phyloP scores from a whole-genome alignment of 2,113 vertebrate species.

The Daubentonia madagascariensis region DNA sequence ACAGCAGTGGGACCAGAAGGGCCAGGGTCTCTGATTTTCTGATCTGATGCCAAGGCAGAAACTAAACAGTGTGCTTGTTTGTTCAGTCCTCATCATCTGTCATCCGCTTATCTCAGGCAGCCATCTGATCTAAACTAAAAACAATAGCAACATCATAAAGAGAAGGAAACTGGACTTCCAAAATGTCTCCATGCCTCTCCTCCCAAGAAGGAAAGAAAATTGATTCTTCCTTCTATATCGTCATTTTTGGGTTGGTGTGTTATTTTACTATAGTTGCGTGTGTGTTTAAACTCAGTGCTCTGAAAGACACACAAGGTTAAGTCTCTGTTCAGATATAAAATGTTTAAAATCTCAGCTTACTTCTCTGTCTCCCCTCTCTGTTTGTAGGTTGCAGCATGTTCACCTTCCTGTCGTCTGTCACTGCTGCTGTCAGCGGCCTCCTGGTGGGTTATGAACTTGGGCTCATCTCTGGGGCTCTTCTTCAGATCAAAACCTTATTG shows the following conservation, averaged over 20 bases:
- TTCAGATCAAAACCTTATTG: conserved; percentile 90
- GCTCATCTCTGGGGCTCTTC: conserved; percentile 94
- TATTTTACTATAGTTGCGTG: background rate
- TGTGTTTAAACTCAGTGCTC: background rate
- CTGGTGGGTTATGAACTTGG: conserved; percentile 95
- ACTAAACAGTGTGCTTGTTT: background rate
- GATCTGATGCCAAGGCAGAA: background rate
- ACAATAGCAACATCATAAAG: background rate
- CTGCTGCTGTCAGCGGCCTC: conserved; percentile 93
- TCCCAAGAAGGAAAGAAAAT: background rate
- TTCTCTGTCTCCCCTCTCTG: conserved; percentile 50
- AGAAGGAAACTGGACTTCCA: background rate
- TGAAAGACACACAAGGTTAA: background rate
- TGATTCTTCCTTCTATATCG: background rate
- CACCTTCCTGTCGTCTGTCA: conserved; percentile 87
- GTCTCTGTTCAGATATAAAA: background rate
- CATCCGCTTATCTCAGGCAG: background rate
- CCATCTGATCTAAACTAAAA: background rate
- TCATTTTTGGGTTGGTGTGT: background rate
- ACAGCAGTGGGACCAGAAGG: background rate
- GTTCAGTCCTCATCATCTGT: background rate
- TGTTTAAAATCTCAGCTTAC: background rate
- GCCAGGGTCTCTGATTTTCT: background rate
- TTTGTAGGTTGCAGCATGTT: conserved; percentile 88
- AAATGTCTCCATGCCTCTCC: background rate